Percentiles rank a stretch among this genome's conserved stretches.
phyloP scores from a whole-genome alignment of 2,888 invertebrate genomes.

The Odontomyia ornata region DNA sequence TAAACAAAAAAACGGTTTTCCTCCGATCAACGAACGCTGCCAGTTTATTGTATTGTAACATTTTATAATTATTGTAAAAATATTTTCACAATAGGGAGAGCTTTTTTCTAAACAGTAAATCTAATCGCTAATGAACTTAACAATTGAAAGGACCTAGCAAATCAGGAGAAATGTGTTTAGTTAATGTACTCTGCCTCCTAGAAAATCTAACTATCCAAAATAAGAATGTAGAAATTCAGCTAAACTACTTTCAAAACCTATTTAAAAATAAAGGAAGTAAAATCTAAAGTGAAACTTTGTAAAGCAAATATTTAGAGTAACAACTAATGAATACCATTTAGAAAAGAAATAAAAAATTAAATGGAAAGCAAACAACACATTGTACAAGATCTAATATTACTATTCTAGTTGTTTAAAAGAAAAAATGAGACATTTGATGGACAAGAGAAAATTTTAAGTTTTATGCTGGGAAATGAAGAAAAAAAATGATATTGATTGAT shows the following conservation, averaged over 20 bases:
- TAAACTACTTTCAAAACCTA: neutral
- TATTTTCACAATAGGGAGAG: neutral
- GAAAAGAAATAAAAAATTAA: neutral
- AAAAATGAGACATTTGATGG: neutral
- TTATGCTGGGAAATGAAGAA: neutral
- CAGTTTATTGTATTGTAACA: conserved; percentile 26
- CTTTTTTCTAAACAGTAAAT: conserved; percentile 9
- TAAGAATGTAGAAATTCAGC: neutral
- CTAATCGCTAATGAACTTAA: neutral
- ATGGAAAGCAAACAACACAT: conserved; percentile 12
- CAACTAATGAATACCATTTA: neutral
- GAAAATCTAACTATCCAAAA: neutral
- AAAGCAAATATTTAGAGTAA: neutral
- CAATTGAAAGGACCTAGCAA: neutral
- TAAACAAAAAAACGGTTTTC: conserved; percentile 35
- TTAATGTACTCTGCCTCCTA: neutral
- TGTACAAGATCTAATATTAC: conserved; percentile 22
- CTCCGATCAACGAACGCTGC: conserved; percentile 42
- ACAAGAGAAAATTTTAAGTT: no score
- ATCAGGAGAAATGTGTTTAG: conserved; percentile 17
- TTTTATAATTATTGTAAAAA: no score
- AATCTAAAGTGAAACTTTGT: neutral
- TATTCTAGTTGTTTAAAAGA: neutral
- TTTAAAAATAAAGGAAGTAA: conserved; percentile 15
- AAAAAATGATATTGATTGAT: conserved; percentile 2